A percentile compares a stretch with the other conserved stretches of the same genome.
Evolutionary conservation across 2,113 vertebrate genomes (phyloP).

Genomic region (Emydura subglobosa): DNA sequence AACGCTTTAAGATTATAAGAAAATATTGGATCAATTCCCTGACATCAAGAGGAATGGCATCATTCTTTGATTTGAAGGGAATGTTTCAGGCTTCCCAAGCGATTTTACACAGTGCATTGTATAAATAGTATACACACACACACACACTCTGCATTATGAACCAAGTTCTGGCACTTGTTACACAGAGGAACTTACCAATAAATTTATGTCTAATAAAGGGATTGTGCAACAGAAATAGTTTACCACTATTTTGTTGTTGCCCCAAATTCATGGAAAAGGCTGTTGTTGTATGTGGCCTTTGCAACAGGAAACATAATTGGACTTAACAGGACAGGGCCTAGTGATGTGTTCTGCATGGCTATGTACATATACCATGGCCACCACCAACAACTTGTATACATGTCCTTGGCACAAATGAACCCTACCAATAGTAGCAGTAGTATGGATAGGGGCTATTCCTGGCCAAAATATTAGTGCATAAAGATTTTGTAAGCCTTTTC

Average conservation of each 20-base stretch:
- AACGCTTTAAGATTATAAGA: neutral
- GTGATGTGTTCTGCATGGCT: neutral
- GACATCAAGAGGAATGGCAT: neutral
- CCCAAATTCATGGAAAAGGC: neutral
- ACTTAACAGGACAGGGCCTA: neutral
- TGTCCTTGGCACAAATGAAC: neutral
- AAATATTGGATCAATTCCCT: slow-evolving; percentile 30
- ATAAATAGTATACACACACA: neutral
- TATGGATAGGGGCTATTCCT: neutral
- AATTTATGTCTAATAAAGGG: slow-evolving; percentile 1
- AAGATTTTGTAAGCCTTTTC: neutral
- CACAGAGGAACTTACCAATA: neutral
- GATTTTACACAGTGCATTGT: neutral
- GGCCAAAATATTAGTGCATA: neutral
- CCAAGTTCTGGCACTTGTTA: neutral
- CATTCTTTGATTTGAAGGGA: slow-evolving; percentile 28
- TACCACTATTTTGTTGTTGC: neutral
- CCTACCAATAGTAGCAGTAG: neutral
- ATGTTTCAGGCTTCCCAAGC: neutral
- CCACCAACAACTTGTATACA: neutral
- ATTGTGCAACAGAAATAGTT: neutral
- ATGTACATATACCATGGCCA: neutral
- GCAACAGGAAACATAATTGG: neutral
- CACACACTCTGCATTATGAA: neutral
- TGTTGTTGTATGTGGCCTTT: neutral